phyloP scores from a whole-genome alignment of 2,888 invertebrate species.

The Norana najaformis region DNA sequence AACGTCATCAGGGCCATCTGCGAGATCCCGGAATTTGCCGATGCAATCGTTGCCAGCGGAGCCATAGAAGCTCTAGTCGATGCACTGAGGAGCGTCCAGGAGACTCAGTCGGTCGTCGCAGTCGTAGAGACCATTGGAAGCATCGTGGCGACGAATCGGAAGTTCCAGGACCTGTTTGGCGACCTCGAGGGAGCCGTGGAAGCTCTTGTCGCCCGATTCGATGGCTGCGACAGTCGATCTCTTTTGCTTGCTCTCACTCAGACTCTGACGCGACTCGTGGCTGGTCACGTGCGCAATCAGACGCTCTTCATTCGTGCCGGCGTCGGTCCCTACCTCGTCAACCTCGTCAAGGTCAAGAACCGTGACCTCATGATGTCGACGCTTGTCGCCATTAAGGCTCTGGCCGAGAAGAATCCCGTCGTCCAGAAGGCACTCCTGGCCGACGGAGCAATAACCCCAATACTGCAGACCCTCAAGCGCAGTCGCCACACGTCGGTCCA shows the following conservation, averaged over 20 bases:
- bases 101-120: constrained; percentile 51
- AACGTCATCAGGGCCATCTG: constrained; percentile 52
- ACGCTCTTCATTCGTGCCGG: constrained; percentile 53
- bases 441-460: constrained; percentile 53
- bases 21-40: constrained; percentile 50
- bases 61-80: constrained; percentile 54
- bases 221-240: constrained; percentile 50
- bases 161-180: constrained; percentile 51
- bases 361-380: constrained; percentile 56
- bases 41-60: constrained; percentile 51
- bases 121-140: constrained; percentile 53
- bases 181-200: constrained; percentile 61
- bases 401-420: constrained; percentile 54
- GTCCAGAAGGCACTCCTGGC: constrained; percentile 53
- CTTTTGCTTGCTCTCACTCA: constrained; percentile 54
- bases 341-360: constrained; percentile 43
- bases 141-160: constrained; percentile 49
- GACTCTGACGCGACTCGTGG: constrained; percentile 50
- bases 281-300: constrained; percentile 52
- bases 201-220: constrained; percentile 51
- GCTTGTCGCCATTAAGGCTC: constrained; percentile 54
- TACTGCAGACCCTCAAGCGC: constrained; percentile 56
- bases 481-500: constrained; percentile 37
- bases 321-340: constrained; percentile 52
- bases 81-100: constrained; percentile 47